Evolutionary conservation across 2,113 vertebrate species (phyloP).

Genomic region (Hemiprocne comata): DNA sequence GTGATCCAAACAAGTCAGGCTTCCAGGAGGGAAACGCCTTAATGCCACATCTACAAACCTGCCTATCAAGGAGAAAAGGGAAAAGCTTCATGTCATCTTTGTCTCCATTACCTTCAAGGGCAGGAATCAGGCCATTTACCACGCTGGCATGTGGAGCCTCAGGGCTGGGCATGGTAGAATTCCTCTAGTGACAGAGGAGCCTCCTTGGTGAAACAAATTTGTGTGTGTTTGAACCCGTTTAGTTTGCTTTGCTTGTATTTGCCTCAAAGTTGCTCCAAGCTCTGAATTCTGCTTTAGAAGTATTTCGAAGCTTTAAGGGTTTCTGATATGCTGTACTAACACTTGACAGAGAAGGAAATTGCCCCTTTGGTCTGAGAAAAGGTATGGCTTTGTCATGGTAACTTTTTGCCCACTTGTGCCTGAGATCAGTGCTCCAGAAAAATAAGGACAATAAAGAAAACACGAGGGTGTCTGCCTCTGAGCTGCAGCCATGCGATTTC

Average conservation of each 20-base stretch:
- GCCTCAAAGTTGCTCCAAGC: not conserved
- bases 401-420: not conserved
- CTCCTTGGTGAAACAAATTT: not conserved
- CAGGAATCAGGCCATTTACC: not conserved
- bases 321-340: not conserved
- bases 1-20: not conserved
- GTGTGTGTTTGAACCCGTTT: not conserved
- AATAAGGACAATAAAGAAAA: not conserved
- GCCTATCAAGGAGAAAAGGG: not conserved
- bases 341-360: not conserved
- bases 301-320: not conserved
- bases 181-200: not conserved
- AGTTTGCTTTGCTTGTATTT: not conserved
- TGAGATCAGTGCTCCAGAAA: not conserved
- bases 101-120: not conserved
- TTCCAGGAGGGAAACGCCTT: not conserved
- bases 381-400: not conserved
- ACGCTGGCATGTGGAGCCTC: fast-evolving
- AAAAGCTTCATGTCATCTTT: not conserved
- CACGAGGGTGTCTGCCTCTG: not conserved
- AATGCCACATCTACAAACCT: not conserved
- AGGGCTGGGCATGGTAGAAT: not conserved
- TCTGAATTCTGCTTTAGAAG: not conserved
- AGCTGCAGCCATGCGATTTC: fast-evolving
- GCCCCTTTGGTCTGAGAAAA: not conserved